These are phyloP conservation scores for Antitype chi DNA, from an alignment of 2,888 invertebrate genomes.

Conservation along the genomic window DNA sequence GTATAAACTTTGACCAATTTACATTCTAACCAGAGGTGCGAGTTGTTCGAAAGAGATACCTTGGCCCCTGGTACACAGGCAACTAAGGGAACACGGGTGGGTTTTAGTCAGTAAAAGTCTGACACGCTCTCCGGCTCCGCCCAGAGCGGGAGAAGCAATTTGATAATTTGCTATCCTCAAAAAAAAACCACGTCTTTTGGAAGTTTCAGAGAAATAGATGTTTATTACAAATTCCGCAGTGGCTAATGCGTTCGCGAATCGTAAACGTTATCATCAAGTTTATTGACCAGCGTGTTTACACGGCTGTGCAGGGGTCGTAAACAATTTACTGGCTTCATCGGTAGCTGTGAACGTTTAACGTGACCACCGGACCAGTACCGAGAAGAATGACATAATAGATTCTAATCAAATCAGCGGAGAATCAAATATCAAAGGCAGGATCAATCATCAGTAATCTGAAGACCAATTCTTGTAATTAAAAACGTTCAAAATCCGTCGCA, in stretches of 20 bases:
- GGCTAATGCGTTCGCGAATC: conserved; percentile 65
- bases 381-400: conserved; percentile 38
- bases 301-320: conserved; percentile 69
- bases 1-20: no score
- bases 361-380: conserved; percentile 41
- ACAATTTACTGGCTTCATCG: conserved; percentile 61
- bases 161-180: no score
- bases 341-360: conserved; percentile 53
- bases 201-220: conserved; percentile 65
- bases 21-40: no score
- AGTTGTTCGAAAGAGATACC: no score
- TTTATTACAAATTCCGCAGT: conserved; percentile 62
- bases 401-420: conserved; percentile 30
- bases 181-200: conserved; percentile 30
- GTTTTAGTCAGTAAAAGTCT: no score
- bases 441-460: neutral
- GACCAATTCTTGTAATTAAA: no score
- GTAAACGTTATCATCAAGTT: conserved; percentile 78
- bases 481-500: no score
- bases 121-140: no score
- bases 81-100: no score
- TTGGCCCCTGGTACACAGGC: no score
- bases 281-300: conserved; percentile 73
- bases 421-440: conserved; percentile 34
- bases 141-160: no score